These are phyloP conservation scores for Psittacus erithacus DNA, from an alignment of 2,113 vertebrate species.

Conservation along the genomic window DNA sequence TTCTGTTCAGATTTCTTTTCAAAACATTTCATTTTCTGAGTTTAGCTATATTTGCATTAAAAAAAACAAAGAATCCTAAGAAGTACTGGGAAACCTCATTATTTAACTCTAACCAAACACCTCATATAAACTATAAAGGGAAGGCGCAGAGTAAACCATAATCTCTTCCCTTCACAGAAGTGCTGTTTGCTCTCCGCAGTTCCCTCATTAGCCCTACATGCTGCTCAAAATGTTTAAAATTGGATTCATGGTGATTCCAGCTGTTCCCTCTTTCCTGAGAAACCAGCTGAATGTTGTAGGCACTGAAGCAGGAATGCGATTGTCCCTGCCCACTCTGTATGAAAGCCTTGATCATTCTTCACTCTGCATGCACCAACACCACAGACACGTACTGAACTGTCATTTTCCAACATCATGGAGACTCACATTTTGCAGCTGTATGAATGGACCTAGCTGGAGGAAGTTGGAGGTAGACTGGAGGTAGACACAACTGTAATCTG, in stretches of 20 bases:
- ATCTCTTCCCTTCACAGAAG: background rate
- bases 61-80: fast-evolving
- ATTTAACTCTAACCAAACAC: background rate
- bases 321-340: fast-evolving
- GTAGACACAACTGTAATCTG: background rate
- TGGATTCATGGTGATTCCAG: background rate
- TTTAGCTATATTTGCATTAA: background rate
- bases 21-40: background rate
- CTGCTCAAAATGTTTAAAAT: background rate
- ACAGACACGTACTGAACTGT: fast-evolving
- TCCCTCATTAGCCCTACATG: background rate
- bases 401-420: background rate
- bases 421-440: background rate
- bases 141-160: background rate
- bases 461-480: background rate
- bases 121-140: background rate
- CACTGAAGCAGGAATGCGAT: background rate
- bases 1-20: background rate
- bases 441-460: background rate
- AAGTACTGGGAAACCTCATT: background rate
- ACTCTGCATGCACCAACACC: background rate
- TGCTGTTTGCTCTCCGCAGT: background rate
- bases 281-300: background rate
- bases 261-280: background rate
- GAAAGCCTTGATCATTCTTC: background rate